Evolutionary conservation across 2,888 invertebrate species (phyloP), one percentile per base, ranked within the genome.

Genomic region (Agrochola lota): DNA sequence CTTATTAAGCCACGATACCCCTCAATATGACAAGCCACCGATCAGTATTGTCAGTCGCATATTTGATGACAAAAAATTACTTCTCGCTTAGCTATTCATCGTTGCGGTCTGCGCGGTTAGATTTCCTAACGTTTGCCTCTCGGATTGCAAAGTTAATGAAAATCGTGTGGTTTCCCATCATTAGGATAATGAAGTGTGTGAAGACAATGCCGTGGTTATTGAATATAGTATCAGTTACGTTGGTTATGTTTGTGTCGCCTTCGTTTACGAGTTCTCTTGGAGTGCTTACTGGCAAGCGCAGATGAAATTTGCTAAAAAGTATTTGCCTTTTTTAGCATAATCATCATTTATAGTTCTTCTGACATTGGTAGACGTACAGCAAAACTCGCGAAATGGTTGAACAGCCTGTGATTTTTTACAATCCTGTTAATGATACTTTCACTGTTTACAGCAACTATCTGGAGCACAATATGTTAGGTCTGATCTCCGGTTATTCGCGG

Each of bases 111-210:
- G 4, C 4, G 73, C 67, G 76, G 77, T 81, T 73, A 64, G 49
- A 85, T 73, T 82, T 68, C 77, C 60, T 67, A 71, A 71, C 70
- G 43, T n/a, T 52, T 11, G 20, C 40, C 26, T 81, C 69, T 75
- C n/a, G 3, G 63, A 55, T 81, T 85, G 35, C 72, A 52, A 63
- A 67, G n/a, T 20, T 73, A 73, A 77, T 76, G 67, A 73, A 80
- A 76, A 26, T 81, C 40, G 26, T 77, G 85, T 26, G 77, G 72
- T 81, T 85, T 77, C 72, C 49, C 85, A 85, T 77, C 83, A 77
- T 74, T 73, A 77, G 60, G 17, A 72, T 74, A 80, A 74, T 84
- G 63, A 80, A 71, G 74, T 81, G 63, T 71, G 23, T 62, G 49
- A 15, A 77, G n/a, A 85, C 82, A 85, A 85, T 81, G 63, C 52